Percentiles rank a stretch among this genome's conserved stretches.
Evolutionary conservation across 1,140 invertebrate genomes (phyloP).

Genomic region (Leptinotarsa lineolata): DNA sequence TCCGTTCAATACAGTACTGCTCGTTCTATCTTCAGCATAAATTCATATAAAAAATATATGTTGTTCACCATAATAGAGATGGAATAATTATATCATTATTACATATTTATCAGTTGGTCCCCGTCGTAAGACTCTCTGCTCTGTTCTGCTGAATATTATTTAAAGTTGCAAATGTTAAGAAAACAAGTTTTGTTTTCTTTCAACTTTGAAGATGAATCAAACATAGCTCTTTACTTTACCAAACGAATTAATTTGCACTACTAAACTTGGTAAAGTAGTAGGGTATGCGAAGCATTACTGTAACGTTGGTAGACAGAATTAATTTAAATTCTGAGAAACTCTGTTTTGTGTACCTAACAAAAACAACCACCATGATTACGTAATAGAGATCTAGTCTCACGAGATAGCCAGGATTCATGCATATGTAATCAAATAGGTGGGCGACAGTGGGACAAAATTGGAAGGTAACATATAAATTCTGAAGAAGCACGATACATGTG

Average conservation of each 20-base stretch:
- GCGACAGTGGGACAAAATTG: background rate
- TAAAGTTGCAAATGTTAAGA: background rate
- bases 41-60: too few relatives aligned
- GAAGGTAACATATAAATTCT: too few relatives aligned
- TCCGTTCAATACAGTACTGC: too few relatives aligned
- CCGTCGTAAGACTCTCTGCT: too few relatives aligned
- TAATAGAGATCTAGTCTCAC: background rate
- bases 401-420: background rate
- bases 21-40: too few relatives aligned
- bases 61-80: too few relatives aligned
- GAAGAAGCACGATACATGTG: too few relatives aligned
- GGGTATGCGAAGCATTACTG: background rate
- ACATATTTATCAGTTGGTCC: too few relatives aligned
- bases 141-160: too few relatives aligned
- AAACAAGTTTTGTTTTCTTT: background rate
- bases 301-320: background rate
- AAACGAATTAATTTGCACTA: background rate
- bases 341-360: background rate
- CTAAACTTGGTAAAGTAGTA: background rate
- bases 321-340: conserved; percentile 10
- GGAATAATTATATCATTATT: too few relatives aligned
- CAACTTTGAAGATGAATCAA: background rate
- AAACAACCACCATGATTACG: background rate
- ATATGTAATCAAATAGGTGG: background rate
- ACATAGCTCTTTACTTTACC: background rate